These are phyloP conservation scores for Rattus norvegicus DNA, from an alignment of 2,113 vertebrate genomes.

Conservation along the genomic window GRCr8 NC_086020.1:72684001-72684500, in stretches of 20 bases:
- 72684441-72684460: neutral
- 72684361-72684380: neutral
- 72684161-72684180: neutral
- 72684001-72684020: rapidly evolving
- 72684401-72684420: neutral
- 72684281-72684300: neutral
- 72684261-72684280: neutral
- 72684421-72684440: neutral
- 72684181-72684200: neutral
- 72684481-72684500: neutral
- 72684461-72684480: neutral
- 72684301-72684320: neutral
- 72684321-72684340: rapidly evolving
- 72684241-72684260: too few relatives aligned
- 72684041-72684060: neutral
- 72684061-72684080: rapidly evolving
- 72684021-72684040: neutral
- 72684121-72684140: neutral
- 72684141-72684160: neutral
- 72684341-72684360: neutral
- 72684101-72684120: neutral
- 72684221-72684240: neutral
- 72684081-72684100: rapidly evolving
- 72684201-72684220: neutral
- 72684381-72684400: neutral